Evolutionary conservation across 1,140 invertebrate species (phyloP), one percentile per base, ranked within the genome.

Genomic region (Parapsyche elsis): DNA sequence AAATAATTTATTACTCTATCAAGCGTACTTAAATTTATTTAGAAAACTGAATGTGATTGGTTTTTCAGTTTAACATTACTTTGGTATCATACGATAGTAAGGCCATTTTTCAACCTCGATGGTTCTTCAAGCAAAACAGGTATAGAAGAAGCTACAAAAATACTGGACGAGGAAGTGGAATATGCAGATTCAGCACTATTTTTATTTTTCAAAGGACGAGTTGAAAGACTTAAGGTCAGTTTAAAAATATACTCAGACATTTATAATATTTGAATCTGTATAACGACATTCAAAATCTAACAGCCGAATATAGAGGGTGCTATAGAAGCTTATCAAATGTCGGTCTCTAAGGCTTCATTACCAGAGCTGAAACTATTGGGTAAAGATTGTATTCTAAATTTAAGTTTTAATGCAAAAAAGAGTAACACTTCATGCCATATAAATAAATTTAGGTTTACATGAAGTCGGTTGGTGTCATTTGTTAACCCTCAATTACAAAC

Each of bases 51-150:
- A 26, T 0, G 38, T 26, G 9, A 38, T 45, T 78, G 38, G 26
- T 61, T 64, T 85, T 85, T 73, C 78, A 93, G 92, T 14, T 88
- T 95, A 79, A 90, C 92, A 0, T 85, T 95, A 49, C 84, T 94
- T 30, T 94, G 93, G 93, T 94, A 94, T 84, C 93, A 94, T 83
- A 94, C 93, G 0, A 92, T 94, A 30, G 90, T 94, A 0, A 87
- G 92, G 38, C 93, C 93, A 44, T 94, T 94, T 85, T 94, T 93
- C 84, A 92, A 91, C 0, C 86, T 94, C 9, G 92, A 94, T 84
- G 92, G 92, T 0, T 88, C 85, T 24, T 92, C 92, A 84, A 89
- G 91, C 0, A 86, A 88, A 84, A 91, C 91, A 19, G 92, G 92
- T 0, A 90, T 92, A 0, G 87, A 90, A 73, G 90, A 90, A 16